Conservation (phyloP, 1,140 invertebrate genomes). For the Drosophila kepulauana region DNA sequence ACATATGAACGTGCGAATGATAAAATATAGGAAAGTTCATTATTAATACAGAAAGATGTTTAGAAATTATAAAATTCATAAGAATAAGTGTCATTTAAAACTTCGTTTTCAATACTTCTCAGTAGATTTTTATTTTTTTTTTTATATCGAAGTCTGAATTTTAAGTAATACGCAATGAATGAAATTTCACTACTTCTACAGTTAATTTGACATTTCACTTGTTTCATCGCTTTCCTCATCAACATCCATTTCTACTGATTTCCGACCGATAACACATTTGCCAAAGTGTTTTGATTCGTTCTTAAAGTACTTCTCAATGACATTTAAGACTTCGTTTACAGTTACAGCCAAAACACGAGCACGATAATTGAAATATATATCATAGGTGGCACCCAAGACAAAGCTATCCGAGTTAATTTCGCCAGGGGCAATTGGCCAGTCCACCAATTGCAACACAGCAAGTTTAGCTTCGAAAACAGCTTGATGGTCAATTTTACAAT, state of each 20-base stretch:
- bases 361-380: conserved; percentile 91
- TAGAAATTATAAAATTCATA: no score
- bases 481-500: conserved; percentile 85
- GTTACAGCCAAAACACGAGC: conserved; percentile 89
- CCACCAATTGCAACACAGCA: conserved; percentile 91
- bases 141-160: no score
- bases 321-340: conserved; percentile 88
- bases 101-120: no score
- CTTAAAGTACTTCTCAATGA: conserved; percentile 89
- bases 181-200: no score
- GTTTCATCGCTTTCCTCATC: conserved; percentile 23
- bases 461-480: conserved; percentile 94
- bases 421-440: conserved; percentile 93
- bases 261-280: conserved; percentile 90
- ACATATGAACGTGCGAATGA: no score
- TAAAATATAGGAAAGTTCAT: no score
- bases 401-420: conserved; percentile 91
- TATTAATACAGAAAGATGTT: no score
- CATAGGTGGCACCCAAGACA: conserved; percentile 89
- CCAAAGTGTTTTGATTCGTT: conserved; percentile 81
- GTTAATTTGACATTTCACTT: no score
- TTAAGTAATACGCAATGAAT: no score
- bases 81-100: no score
- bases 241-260: background rate
- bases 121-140: no score